phyloP scores from a whole-genome alignment of 2,888 invertebrate species.

The Marasmarcha lunaedactyla region DNA sequence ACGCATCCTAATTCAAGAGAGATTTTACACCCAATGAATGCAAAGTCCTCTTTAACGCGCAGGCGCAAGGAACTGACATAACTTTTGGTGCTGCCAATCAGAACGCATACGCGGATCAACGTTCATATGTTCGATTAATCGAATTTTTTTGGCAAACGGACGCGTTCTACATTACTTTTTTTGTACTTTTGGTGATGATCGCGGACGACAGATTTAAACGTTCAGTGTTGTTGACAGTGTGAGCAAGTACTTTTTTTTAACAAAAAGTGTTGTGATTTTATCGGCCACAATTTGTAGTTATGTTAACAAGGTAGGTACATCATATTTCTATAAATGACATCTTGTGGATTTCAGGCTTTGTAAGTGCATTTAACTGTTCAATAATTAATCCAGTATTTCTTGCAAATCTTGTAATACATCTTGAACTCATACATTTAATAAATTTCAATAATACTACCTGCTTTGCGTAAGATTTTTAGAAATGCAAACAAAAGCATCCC shows the following conservation, averaged over 20 bases:
- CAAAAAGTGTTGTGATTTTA: conserved; percentile 23
- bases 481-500: too few relatives aligned
- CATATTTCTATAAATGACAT: neutral
- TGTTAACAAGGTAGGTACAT: conserved; percentile 35
- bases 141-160: conserved; percentile 51
- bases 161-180: neutral
- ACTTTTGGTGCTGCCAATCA: conserved; percentile 2
- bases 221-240: conserved; percentile 36
- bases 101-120: conserved; percentile 23
- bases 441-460: too few relatives aligned
- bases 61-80: conserved; percentile 34
- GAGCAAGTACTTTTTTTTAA: conserved; percentile 25
- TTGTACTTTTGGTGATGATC: conserved; percentile 34
- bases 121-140: conserved; percentile 33
- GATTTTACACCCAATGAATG: conserved; percentile 59
- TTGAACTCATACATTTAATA: too few relatives aligned
- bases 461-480: too few relatives aligned
- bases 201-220: conserved; percentile 30
- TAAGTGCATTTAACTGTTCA: neutral
- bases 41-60: conserved; percentile 42
- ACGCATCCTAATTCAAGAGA: conserved; percentile 63
- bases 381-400: too few relatives aligned
- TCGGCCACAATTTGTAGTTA: conserved; percentile 25
- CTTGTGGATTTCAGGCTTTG: neutral
- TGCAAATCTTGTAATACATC: too few relatives aligned